Conservation (phyloP, 2,113 vertebrate genomes). For the Phyllostomus discolor region DNA sequence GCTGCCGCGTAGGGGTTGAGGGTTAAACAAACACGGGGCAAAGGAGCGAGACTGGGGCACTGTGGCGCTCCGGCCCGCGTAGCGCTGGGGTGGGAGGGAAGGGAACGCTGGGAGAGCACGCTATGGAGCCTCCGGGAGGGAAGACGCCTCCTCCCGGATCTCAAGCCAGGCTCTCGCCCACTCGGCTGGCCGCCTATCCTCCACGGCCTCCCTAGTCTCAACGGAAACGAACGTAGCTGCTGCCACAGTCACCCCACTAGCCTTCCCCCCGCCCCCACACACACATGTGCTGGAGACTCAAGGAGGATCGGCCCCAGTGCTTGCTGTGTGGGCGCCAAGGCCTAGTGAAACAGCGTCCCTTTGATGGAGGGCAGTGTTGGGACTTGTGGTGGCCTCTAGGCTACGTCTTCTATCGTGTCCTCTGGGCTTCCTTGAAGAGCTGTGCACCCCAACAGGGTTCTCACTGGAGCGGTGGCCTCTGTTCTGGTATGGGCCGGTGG, state of each 20-base stretch:
- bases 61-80: background rate
- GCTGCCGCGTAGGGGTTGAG: constrained; percentile 35
- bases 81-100: background rate
- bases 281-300: background rate
- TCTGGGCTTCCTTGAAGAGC: background rate
- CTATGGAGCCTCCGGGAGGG: background rate
- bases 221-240: constrained; percentile 6
- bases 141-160: background rate
- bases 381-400: background rate
- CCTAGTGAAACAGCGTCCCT: background rate
- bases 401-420: background rate
- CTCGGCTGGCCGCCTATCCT: background rate
- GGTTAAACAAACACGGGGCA: constrained; percentile 78
- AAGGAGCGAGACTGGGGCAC: constrained; percentile 66
- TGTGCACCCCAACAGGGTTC: background rate
- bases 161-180: background rate
- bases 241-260: background rate
- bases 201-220: background rate
- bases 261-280: background rate
- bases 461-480: background rate
- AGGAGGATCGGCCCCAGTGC: background rate
- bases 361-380: background rate
- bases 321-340: background rate
- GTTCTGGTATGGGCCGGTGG: constrained; percentile 4
- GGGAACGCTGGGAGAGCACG: background rate